phyloP scores from a whole-genome alignment of 1,140 invertebrate species.

The Drosophila bocqueti region DNA sequence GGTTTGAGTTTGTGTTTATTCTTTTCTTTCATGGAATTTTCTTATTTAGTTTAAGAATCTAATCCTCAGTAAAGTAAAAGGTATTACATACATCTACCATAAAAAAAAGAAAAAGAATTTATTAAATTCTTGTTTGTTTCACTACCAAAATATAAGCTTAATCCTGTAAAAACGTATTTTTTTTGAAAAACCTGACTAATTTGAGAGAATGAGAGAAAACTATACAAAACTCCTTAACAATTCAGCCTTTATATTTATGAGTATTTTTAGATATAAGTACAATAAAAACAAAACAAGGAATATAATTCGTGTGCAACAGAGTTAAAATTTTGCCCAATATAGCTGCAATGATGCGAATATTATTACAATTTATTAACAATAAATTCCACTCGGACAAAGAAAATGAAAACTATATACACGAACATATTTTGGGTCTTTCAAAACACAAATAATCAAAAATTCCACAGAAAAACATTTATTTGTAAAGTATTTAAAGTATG shows the following conservation, averaged over 20 bases:
- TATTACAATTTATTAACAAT: conserved; percentile 22
- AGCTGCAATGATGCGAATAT: not conserved
- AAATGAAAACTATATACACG: conserved; percentile 1
- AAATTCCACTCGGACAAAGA: conserved; percentile 7
- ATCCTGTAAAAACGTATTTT: not conserved
- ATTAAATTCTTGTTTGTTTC: not conserved
- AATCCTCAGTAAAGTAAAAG: not conserved
- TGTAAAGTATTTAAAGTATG: not conserved
- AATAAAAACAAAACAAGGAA: not conserved
- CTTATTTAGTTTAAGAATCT: not conserved
- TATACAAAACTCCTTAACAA: not conserved
- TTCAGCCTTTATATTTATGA: too few species aligned
- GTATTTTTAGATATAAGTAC: not conserved
- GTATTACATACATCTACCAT: not conserved
- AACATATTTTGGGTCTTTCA: not conserved
- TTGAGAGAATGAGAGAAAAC: not conserved
- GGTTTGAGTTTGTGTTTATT: too few species aligned
- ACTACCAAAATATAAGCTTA: not conserved
- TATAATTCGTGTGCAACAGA: conserved; percentile 9
- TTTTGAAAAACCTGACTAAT: not conserved
- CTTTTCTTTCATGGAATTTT: not conserved
- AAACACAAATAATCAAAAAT: not conserved
- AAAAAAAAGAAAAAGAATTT: not conserved
- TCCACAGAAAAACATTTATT: not conserved
- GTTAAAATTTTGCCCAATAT: not conserved